These are phyloP conservation scores for Prochilodus magdalenae DNA, from an alignment of 2,113 vertebrate species.

Conservation along the genomic window DNA sequence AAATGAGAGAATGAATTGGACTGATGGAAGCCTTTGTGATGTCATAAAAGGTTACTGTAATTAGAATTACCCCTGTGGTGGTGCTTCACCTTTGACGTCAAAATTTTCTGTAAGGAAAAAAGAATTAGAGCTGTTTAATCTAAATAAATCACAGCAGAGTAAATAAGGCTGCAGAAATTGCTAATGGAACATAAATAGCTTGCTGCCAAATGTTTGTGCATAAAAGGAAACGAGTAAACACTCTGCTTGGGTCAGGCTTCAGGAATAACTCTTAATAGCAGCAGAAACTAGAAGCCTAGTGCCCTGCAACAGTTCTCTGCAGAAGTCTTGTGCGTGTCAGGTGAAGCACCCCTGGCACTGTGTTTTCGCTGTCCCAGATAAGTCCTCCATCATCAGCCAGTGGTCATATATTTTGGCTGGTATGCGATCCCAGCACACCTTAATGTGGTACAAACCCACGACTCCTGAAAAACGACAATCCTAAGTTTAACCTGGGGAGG, in stretches of 20 bases:
- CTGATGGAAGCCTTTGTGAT: background rate
- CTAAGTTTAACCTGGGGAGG: constrained; percentile 10
- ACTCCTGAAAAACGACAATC: background rate
- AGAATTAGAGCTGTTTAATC: background rate
- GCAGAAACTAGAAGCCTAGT: background rate
- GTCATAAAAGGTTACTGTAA: background rate
- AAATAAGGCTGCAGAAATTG: background rate
- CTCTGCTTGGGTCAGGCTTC: background rate
- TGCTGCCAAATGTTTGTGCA: constrained; percentile 14
- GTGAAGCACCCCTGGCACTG: background rate
- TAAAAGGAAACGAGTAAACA: background rate
- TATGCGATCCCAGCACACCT: background rate
- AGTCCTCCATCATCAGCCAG: background rate
- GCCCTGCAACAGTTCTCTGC: background rate
- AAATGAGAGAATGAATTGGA: background rate
- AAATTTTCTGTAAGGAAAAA: background rate
- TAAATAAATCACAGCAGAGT: constrained; percentile 8
- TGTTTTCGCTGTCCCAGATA: constrained; percentile 29
- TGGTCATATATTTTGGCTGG: background rate
- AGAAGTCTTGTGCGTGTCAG: background rate
- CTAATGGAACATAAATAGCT: background rate
- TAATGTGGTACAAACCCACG: constrained; percentile 8
- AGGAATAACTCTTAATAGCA: background rate
- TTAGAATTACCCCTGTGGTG: background rate
- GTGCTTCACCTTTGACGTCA: background rate